These are phyloP conservation scores for Centroberyx gerrardi DNA, from an alignment of 2,797 vertebrate species.

Conservation along the genomic window DNA sequence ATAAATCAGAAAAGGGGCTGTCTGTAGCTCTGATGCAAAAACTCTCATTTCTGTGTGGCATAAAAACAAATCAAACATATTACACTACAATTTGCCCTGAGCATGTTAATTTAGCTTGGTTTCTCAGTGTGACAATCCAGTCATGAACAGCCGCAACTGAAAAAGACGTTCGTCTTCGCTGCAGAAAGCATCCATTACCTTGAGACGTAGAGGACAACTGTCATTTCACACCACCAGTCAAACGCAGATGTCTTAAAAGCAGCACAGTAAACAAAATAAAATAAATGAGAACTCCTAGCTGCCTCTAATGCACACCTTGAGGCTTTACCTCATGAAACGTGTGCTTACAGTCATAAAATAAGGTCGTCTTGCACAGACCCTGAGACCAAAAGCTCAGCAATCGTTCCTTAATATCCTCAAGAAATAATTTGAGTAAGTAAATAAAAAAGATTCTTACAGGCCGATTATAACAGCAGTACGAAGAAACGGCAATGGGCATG, in stretches of 20 bases:
- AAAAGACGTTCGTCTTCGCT: neutral
- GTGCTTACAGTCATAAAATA: no score
- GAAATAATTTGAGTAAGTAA: no score
- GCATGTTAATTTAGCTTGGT: no score
- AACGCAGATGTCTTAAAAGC: neutral
- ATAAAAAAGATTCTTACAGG: no score
- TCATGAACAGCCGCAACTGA: constrained; percentile 9
- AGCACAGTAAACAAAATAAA: neutral
- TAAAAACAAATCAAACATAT: neutral
- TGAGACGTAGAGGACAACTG: constrained; percentile 14
- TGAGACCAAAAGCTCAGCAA: no score
- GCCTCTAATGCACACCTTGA: neutral
- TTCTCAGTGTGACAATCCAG: neutral
- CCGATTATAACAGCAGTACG: no score
- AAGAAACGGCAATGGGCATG: no score
- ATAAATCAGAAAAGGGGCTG: neutral
- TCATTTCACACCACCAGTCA: neutral
- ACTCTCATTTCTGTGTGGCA: neutral
- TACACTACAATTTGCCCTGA: no score
- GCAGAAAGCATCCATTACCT: neutral
- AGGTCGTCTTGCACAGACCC: no score
- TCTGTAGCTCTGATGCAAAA: neutral
- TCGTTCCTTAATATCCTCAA: no score
- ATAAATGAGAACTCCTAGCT: neutral
- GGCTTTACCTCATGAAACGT: neutral